Evolutionary conservation across 2,888 invertebrate species (phyloP).

Genomic region (Mimumesa dahlbomi): DNA sequence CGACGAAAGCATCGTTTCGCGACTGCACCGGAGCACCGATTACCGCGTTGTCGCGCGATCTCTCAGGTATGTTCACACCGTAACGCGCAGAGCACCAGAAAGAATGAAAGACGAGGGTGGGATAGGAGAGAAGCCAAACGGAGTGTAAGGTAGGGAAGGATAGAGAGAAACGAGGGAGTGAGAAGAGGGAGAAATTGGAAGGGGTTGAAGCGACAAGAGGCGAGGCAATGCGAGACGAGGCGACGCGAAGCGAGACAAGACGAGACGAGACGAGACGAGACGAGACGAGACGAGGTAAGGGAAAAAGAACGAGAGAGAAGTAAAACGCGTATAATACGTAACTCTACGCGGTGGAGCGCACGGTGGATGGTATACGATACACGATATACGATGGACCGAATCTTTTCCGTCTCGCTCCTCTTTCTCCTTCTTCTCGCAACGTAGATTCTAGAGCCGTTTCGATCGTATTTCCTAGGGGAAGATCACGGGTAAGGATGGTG

Average conservation of each 20-base stretch:
- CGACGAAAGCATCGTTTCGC: conserved; percentile 23
- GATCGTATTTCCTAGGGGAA: conserved; percentile 33
- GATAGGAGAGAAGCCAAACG: conserved; percentile 32
- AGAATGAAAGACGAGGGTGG: conserved; percentile 55
- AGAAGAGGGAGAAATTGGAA: conserved; percentile 20
- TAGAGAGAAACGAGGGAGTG: background rate
- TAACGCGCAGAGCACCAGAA: conserved; percentile 57
- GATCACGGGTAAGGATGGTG: conserved; percentile 47
- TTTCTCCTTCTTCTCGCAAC: too few relatives aligned
- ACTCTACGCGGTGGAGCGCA: too few relatives aligned
- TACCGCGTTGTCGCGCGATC: conserved; percentile 55
- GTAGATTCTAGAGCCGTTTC: too few relatives aligned
- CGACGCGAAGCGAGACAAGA: too few relatives aligned
- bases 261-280: conserved; percentile 12
- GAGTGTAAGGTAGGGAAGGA: conserved; percentile 8
- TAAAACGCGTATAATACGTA: background rate
- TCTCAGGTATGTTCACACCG: conserved; percentile 54
- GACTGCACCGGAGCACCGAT: conserved; percentile 47
- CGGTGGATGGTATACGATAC: too few relatives aligned
- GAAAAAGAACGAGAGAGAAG: conserved; percentile 15
- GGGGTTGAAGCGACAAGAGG: too few relatives aligned
- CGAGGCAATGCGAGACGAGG: too few relatives aligned
- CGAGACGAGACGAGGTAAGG: conserved; percentile 5
- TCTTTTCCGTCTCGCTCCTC: too few relatives aligned
- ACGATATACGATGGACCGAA: too few relatives aligned